phyloP scores from a whole-genome alignment of 2,113 vertebrate species.

The Calidris pygmaea region DNA sequence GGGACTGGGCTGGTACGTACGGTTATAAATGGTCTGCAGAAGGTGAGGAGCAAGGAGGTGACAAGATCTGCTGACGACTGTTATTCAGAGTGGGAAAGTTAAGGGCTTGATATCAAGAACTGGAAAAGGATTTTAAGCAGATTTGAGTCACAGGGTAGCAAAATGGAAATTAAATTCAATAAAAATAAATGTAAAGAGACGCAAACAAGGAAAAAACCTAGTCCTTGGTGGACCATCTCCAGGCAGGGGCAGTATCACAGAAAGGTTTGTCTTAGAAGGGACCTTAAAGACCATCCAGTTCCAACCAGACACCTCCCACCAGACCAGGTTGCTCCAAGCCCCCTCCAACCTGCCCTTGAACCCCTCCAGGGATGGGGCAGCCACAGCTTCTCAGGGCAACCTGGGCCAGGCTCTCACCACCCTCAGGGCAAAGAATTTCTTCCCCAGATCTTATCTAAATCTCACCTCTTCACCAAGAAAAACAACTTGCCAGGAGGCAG shows the following conservation, averaged over 20 bases:
- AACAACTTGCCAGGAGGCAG: not conserved
- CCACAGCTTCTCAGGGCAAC: too few species aligned
- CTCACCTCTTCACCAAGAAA: not conserved
- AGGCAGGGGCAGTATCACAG: too few species aligned
- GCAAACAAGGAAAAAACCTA: not conserved
- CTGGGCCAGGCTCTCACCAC: too few species aligned
- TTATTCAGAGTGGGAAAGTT: not conserved
- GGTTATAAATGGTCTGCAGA: not conserved
- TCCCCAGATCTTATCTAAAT: too few species aligned
- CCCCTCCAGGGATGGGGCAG: too few species aligned
- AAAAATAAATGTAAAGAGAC: not conserved
- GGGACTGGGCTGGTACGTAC: fast-evolving
- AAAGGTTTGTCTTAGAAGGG: too few species aligned
- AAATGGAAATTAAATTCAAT: not conserved
- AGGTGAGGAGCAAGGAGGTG: not conserved
- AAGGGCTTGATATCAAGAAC: not conserved
- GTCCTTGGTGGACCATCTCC: not conserved
- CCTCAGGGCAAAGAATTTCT: too few species aligned
- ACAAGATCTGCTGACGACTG: not conserved
- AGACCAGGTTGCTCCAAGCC: too few species aligned
- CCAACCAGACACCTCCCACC: too few species aligned
- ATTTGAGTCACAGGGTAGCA: not conserved
- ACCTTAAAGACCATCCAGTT: too few species aligned
- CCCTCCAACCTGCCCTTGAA: too few species aligned
- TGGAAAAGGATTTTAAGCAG: not conserved